Evolutionary conservation across 2,888 invertebrate genomes (phyloP).

Genomic region (Acanthosepion lycidas): DNA sequence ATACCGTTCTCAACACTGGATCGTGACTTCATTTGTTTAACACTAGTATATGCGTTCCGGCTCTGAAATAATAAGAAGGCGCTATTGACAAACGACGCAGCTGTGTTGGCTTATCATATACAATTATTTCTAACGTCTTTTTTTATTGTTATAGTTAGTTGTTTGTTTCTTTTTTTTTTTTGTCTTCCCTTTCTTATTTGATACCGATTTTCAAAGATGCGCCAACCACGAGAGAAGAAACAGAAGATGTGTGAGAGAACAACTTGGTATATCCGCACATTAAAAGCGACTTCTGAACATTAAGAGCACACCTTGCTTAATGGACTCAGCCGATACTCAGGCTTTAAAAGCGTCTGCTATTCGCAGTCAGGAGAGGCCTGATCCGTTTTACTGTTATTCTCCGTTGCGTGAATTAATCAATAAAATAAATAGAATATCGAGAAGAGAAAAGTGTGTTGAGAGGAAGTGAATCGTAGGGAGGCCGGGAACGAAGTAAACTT

Average conservation of each 20-base stretch:
- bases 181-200: neutral
- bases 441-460: neutral
- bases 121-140: neutral
- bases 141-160: too few species aligned
- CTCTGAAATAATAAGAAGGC: neutral
- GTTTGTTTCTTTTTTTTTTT: neutral
- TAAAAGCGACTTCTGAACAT: constrained; percentile 15
- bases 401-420: neutral
- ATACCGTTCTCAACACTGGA: neutral
- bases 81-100: neutral
- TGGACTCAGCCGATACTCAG: neutral
- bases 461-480: neutral
- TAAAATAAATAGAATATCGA: neutral
- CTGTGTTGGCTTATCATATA: neutral
- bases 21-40: neutral
- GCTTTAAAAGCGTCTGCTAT: constrained; percentile 22
- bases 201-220: constrained; percentile 1
- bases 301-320: neutral
- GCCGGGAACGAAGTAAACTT: neutral
- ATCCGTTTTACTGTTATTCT: neutral
- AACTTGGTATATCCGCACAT: neutral
- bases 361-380: constrained; percentile 21
- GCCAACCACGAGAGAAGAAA: neutral
- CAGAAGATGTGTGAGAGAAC: neutral
- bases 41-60: neutral